Conservation (phyloP, 1,140 invertebrate species). For the Drosophila malerkotliana region DNA sequence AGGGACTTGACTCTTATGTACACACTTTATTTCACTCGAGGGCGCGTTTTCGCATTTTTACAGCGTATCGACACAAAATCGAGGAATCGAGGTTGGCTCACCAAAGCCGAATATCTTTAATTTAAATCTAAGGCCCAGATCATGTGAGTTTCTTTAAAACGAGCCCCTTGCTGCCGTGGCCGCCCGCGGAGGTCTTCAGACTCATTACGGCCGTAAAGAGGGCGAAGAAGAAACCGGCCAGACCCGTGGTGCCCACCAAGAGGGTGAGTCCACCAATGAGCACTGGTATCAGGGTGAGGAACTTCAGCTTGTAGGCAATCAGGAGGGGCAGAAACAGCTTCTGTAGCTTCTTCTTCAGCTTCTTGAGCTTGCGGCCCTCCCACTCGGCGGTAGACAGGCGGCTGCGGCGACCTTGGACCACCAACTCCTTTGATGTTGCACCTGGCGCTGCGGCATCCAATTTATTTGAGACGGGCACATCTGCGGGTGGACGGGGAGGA, state of each 20-base stretch:
- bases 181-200: conserved; percentile 80
- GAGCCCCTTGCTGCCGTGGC: conserved; percentile 65
- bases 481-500: conserved; percentile 15
- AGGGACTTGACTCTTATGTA: conserved; percentile 15
- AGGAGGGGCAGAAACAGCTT: conserved; percentile 90
- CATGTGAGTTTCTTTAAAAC: conserved; percentile 76
- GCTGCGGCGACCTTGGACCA: conserved; percentile 68
- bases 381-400: conserved; percentile 25
- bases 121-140: conserved; percentile 28
- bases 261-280: conserved; percentile 90
- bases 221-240: conserved; percentile 94
- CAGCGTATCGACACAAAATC: neutral
- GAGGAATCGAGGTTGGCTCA: conserved; percentile 15
- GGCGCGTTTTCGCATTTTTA: conserved; percentile 16
- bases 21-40: conserved; percentile 46
- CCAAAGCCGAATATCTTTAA: conserved; percentile 12
- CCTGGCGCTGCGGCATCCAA: conserved; percentile 27
- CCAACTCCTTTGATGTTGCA: conserved; percentile 61
- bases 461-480: conserved; percentile 34
- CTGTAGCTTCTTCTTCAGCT: conserved; percentile 87
- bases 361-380: conserved; percentile 74
- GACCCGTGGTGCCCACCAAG: conserved; percentile 89
- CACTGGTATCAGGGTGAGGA: conserved; percentile 90
- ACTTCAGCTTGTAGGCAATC: conserved; percentile 92
- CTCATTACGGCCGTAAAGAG: conserved; percentile 89